Conservation (phyloP, 2,113 vertebrate species). For the Mungos mungo region DNA sequence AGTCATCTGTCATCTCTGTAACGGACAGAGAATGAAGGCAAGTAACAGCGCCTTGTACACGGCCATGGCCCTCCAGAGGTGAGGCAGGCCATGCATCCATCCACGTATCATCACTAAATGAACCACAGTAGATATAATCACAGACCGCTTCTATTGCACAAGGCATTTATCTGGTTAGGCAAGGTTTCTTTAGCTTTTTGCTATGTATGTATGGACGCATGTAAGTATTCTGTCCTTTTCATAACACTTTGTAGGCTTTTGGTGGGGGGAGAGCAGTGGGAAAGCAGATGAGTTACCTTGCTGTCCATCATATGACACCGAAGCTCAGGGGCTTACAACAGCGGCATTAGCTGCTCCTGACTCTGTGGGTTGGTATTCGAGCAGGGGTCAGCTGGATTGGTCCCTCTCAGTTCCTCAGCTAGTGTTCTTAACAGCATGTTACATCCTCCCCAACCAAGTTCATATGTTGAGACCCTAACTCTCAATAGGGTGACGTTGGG, state of each 20-base stretch:
- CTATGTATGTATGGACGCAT: neutral
- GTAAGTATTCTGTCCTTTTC: neutral
- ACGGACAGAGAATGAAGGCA: neutral
- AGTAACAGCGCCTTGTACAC: neutral
- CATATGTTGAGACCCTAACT: neutral
- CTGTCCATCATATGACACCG: neutral
- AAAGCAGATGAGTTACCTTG: neutral
- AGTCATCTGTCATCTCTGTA: neutral
- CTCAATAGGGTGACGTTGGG: neutral
- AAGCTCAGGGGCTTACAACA: neutral
- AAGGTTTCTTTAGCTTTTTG: neutral
- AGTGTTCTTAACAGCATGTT: neutral
- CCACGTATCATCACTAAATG: neutral
- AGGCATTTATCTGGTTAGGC: neutral
- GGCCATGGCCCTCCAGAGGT: neutral
- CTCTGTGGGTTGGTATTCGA: too few species aligned
- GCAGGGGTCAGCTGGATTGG: neutral
- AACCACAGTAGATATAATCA: neutral
- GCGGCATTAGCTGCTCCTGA: neutral
- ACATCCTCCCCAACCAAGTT: neutral
- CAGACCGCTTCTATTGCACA: neutral
- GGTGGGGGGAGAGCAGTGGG: neutral
- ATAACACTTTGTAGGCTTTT: neutral
- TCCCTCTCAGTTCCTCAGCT: neutral
- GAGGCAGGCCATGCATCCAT: neutral